phyloP scores from a whole-genome alignment of 2,113 vertebrate species.

The Smithornis capensis region DNA sequence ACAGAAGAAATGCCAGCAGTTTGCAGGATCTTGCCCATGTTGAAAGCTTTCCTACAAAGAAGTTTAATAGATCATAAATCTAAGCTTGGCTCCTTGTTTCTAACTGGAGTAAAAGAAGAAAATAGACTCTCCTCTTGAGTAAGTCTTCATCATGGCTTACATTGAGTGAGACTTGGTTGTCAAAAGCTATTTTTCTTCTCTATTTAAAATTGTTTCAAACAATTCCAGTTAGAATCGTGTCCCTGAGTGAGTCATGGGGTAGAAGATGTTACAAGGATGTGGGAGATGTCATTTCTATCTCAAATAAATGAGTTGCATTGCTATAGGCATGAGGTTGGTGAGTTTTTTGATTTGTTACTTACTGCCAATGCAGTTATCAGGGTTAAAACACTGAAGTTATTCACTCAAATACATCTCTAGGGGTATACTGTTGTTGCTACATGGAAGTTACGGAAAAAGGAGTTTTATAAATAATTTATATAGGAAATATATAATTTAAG shows the following conservation, averaged over 20 bases:
- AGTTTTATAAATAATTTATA: not conserved
- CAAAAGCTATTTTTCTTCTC: not conserved
- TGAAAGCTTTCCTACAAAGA: not conserved
- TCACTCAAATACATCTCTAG: not conserved
- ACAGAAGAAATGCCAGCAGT: not conserved
- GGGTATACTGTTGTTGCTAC: not conserved
- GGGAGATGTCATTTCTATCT: not conserved
- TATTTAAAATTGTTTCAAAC: not conserved
- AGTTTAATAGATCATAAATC: not conserved
- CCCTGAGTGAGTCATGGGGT: not conserved
- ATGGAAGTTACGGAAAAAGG: not conserved
- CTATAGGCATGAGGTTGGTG: rapidly evolving
- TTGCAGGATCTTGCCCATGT: not conserved
- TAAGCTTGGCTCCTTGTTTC: not conserved
- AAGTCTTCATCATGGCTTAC: not conserved
- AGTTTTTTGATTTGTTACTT: not conserved
- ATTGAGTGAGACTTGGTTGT: not conserved
- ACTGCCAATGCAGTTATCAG: not conserved
- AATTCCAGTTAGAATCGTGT: not conserved
- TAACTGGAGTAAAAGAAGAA: not conserved
- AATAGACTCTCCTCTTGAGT: not conserved
- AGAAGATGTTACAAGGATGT: not conserved
- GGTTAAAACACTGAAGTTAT: not conserved
- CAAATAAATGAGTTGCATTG: not conserved
- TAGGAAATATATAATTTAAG: not conserved